A percentile compares a stretch with the other conserved stretches of the same genome.
Conservation (phyloP, 1,140 invertebrate species). For the Probaryconus sp. region DNA sequence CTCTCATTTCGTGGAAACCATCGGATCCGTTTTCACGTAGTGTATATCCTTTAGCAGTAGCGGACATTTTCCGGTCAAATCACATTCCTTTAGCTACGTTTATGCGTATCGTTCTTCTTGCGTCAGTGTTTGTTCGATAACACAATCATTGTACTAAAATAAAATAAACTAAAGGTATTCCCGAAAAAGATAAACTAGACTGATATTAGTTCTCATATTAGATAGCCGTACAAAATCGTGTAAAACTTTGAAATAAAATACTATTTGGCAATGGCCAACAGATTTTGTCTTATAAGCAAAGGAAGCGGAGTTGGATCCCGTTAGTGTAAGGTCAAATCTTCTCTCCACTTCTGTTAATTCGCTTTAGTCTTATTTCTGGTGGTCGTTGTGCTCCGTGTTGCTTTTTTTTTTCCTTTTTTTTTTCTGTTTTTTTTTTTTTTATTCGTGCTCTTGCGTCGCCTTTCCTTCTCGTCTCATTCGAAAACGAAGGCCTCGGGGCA, state of each 20-base stretch:
- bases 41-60: conserved; percentile 31
- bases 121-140: conserved; percentile 2
- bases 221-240: conserved; percentile 68
- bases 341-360: conserved; percentile 59
- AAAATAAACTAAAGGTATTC: conserved; percentile 20
- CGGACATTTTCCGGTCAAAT: conserved; percentile 45
- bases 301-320: conserved; percentile 76
- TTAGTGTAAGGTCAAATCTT: conserved; percentile 76
- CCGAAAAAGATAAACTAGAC: conserved; percentile 27
- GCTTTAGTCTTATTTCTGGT: conserved; percentile 44
- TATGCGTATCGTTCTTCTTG: conserved; percentile 15
- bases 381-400: conserved; percentile 53
- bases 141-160: conserved; percentile 22
- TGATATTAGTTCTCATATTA: conserved; percentile 7
- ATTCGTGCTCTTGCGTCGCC: conserved; percentile 43
- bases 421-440: too few relatives aligned
- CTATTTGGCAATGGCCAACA: conserved; percentile 63
- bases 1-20: conserved; percentile 48
- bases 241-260: too few relatives aligned
- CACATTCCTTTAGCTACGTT: conserved; percentile 46
- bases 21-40: conserved; percentile 41
- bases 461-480: conserved; percentile 69
- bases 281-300: conserved; percentile 72
- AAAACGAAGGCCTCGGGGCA: conserved; percentile 70
- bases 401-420: conserved; percentile 47